Conservation (phyloP, 2,113 vertebrate species). For the Ictalurus punctatus region DNA sequence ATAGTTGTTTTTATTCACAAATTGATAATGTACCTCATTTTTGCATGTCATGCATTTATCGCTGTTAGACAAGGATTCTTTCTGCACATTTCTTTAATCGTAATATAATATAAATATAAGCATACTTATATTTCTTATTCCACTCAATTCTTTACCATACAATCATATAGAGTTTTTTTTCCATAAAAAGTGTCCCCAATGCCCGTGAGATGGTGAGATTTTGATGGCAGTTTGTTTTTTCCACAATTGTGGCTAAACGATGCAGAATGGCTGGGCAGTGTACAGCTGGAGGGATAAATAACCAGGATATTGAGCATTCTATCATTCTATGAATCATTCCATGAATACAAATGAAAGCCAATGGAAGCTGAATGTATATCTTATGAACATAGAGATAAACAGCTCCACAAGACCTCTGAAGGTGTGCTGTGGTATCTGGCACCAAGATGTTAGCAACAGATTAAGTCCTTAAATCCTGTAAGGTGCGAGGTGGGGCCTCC, state of each 20-base stretch:
- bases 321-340: constrained; percentile 5
- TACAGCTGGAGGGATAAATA: constrained; percentile 18
- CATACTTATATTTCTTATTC: not conserved
- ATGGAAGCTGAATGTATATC: constrained; percentile 24
- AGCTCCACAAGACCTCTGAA: no score
- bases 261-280: constrained; percentile 11
- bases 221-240: constrained; percentile 13
- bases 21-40: constrained; percentile 14
- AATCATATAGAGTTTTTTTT: not conserved
- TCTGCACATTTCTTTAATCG: not conserved
- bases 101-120: constrained; percentile 1
- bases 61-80: not conserved
- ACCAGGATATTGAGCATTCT: constrained; percentile 13
- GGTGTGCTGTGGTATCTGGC: no score
- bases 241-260: constrained; percentile 4
- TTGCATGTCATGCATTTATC: not conserved
- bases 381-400: constrained; percentile 7
- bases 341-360: constrained; percentile 37
- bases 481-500: no score
- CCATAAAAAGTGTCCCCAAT: not conserved
- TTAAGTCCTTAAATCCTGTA: no score
- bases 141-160: not conserved
- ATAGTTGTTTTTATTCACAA: not conserved
- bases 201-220: not conserved
- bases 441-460: no score